phyloP scores from a whole-genome alignment of 2,113 vertebrate genomes.

The Sceloporus undulatus region DNA sequence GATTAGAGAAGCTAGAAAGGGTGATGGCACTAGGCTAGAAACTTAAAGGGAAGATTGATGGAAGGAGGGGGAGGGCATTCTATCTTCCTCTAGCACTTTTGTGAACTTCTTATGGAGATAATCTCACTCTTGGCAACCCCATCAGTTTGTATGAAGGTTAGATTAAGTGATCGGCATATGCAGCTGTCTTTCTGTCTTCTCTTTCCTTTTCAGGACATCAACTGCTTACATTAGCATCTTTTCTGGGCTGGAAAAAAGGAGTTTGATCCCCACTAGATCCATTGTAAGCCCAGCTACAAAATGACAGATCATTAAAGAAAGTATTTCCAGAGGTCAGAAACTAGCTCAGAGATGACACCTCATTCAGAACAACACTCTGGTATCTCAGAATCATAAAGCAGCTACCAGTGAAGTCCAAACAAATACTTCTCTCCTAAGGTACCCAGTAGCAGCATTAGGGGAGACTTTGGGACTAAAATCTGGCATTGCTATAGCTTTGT shows the following conservation, averaged over 20 bases:
- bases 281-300: background rate
- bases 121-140: background rate
- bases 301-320: background rate
- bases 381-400: too few species aligned
- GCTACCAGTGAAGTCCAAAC: too few species aligned
- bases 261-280: background rate
- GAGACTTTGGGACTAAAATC: background rate
- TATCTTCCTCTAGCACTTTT: background rate
- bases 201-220: background rate
- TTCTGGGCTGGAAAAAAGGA: background rate
- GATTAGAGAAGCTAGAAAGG: background rate
- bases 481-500: background rate
- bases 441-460: too few species aligned
- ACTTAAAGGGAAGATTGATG: background rate
- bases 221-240: background rate
- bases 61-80: background rate
- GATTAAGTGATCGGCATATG: background rate
- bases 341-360: background rate
- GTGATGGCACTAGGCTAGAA: background rate
- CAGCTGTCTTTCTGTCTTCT: background rate
- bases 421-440: too few species aligned
- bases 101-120: background rate
- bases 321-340: background rate
- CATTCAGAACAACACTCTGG: too few species aligned
- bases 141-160: background rate